phyloP scores from a whole-genome alignment of 2,888 invertebrate species.

The Leptura quadrifasciata region DNA sequence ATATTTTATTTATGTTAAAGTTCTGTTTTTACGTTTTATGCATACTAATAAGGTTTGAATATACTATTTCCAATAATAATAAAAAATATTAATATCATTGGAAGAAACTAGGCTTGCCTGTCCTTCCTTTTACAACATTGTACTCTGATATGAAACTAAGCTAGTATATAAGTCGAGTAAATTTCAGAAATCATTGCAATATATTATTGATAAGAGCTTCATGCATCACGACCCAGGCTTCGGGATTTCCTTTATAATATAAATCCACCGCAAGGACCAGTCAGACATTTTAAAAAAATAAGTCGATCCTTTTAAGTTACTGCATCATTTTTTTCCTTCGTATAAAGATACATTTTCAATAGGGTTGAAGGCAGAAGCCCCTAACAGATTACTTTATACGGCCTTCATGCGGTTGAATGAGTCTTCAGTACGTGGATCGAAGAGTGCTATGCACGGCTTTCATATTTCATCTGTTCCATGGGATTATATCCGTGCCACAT shows the following conservation, averaged over 20 bases:
- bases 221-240: background rate
- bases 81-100: no score
- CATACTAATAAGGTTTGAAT: no score
- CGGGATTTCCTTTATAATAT: background rate
- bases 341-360: constrained; percentile 14
- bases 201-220: background rate
- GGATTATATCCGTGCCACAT: constrained; percentile 13
- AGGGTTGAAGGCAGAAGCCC: constrained; percentile 2
- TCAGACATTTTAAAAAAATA: constrained; percentile 10
- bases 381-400: constrained; percentile 13
- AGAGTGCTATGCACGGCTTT: constrained; percentile 13
- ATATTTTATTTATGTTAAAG: no score
- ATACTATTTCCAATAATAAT: no score
- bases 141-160: no score
- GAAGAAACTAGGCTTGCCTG: no score
- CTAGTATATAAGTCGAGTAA: background rate
- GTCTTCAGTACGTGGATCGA: constrained; percentile 5
- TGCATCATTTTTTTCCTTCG: constrained; percentile 13
- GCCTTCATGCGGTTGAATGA: constrained; percentile 18
- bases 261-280: background rate
- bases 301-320: constrained; percentile 16
- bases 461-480: constrained; percentile 4
- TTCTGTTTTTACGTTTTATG: no score
- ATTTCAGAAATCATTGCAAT: background rate
- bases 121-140: no score